Conservation (phyloP, 2,888 invertebrate genomes). For the Meganola albula region DNA sequence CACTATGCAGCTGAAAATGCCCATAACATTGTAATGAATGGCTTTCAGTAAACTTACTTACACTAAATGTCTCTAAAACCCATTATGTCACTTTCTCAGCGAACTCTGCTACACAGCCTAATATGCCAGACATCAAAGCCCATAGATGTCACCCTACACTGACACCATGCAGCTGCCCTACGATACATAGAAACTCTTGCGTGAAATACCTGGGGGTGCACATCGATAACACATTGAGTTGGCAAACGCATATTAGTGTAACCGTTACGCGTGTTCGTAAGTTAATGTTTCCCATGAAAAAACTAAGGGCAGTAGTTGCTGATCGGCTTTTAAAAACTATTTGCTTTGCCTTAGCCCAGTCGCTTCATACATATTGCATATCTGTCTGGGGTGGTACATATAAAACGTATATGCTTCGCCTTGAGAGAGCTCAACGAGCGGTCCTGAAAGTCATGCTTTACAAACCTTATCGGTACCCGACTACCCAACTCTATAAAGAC, state of each 20-base stretch:
- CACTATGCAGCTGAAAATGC: too few species aligned
- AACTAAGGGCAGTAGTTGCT: too few species aligned
- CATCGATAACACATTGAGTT: too few species aligned
- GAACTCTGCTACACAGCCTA: not conserved
- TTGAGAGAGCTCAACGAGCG: not conserved
- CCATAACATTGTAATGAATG: too few species aligned
- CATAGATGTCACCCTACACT: not conserved
- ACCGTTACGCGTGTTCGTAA: too few species aligned
- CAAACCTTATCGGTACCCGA: too few species aligned
- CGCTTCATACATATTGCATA: not conserved
- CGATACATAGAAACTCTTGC: too few species aligned
- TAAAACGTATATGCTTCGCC: not conserved
- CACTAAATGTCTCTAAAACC: not conserved
- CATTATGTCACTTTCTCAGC: too few species aligned
- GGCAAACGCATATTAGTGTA: too few species aligned
- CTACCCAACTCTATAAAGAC: not conserved
- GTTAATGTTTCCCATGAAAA: too few species aligned
- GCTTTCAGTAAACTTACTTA: not conserved
- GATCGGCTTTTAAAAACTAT: not conserved
- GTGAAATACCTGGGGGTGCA: too few species aligned
- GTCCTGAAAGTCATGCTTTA: not conserved
- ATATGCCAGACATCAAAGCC: not conserved
- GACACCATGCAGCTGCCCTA: too few species aligned
- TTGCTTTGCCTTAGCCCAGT: not conserved
- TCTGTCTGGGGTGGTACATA: not conserved